A percentile compares a stretch with the other conserved stretches of the same genome.
Evolutionary conservation across 2,888 invertebrate genomes (phyloP).

Genomic region (Flabesymbios commensalis): DNA sequence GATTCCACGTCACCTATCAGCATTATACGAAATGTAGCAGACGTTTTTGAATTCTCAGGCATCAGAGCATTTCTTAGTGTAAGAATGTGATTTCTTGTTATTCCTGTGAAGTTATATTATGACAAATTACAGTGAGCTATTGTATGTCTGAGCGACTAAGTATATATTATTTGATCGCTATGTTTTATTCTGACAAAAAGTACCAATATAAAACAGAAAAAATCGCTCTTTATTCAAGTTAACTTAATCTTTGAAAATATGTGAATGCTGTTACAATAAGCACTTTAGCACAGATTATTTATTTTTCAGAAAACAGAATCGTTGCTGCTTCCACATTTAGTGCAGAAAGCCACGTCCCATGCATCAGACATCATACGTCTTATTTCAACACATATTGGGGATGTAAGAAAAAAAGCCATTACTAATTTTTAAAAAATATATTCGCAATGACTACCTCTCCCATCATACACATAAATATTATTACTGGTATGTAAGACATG

Average conservation of each 20-base stretch:
- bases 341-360: slow-evolving; percentile 50
- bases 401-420: slow-evolving; percentile 19
- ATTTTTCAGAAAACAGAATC: slow-evolving; percentile 53
- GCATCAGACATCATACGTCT: slow-evolving; percentile 51
- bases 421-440: no score
- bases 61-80: slow-evolving; percentile 52
- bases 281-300: no score
- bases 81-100: slow-evolving; percentile 17
- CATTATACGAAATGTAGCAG: slow-evolving; percentile 51
- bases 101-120: neutral
- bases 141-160: neutral
- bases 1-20: no score
- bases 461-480: no score
- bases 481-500: no score
- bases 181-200: no score
- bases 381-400: slow-evolving; percentile 46
- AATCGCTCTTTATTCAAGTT: no score
- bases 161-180: neutral
- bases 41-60: slow-evolving; percentile 51
- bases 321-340: slow-evolving; percentile 55
- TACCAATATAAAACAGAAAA: no score
- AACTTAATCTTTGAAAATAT: no score
- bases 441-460: no score
- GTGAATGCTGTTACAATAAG: no score
- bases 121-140: neutral